Conservation (phyloP, 1,140 invertebrate genomes). For the Trypoxylus dichotomus region DNA sequence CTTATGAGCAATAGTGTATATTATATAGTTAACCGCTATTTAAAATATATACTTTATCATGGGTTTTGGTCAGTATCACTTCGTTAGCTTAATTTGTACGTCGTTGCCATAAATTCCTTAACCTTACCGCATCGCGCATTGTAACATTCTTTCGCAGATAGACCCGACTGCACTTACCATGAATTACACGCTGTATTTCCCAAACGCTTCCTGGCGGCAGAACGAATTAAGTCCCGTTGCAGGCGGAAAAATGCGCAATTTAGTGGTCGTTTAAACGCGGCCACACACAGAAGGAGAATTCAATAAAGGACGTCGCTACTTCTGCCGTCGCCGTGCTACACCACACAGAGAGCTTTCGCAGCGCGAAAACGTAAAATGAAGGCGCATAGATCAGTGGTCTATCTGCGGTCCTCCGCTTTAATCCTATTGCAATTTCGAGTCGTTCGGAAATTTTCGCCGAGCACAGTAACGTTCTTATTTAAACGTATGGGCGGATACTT, state of each 20-base stretch:
- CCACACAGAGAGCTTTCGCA: background rate
- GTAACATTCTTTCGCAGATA: too few relatives aligned
- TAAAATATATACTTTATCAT: too few relatives aligned
- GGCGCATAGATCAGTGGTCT: slow-evolving; percentile 20
- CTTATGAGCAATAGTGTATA: too few relatives aligned
- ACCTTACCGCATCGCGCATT: too few relatives aligned
- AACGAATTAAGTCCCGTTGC: background rate
- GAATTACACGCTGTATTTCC: background rate
- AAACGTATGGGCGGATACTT: background rate
- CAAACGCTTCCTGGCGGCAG: background rate
- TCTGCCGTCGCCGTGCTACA: background rate
- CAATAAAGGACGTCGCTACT: background rate
- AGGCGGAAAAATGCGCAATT: slow-evolving; percentile 9
- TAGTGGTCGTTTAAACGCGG: background rate
- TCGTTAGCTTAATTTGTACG: too few relatives aligned
- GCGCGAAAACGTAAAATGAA: background rate
- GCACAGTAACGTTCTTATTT: slow-evolving; percentile 4
- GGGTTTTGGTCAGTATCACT: too few relatives aligned
- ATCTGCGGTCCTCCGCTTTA: slow-evolving; percentile 7
- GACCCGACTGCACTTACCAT: background rate
- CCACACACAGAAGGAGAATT: background rate
- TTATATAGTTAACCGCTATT: too few relatives aligned
- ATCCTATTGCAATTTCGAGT: slow-evolving; percentile 7
- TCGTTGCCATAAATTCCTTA: too few relatives aligned
- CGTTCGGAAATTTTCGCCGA: background rate